These are phyloP conservation scores for Acridotheres tristis DNA, from an alignment of 2,797 vertebrate species.

Conservation along the genomic window DNA sequence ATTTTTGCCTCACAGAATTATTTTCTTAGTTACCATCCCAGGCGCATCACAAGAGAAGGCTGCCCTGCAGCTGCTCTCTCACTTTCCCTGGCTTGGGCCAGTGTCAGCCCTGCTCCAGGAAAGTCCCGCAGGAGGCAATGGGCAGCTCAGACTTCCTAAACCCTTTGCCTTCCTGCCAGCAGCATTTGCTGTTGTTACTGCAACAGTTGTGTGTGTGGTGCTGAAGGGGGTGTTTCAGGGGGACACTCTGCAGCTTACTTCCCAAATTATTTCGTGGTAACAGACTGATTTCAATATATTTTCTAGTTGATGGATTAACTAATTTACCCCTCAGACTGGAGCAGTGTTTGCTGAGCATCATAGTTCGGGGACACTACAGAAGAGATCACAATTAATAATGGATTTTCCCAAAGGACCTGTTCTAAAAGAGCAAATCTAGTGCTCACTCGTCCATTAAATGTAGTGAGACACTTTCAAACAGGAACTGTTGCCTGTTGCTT, in stretches of 20 bases:
- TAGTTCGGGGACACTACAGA: neutral
- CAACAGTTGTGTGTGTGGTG: neutral
- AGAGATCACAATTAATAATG: constrained; percentile 38
- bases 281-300: neutral
- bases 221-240: neutral
- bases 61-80: neutral
- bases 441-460: constrained; percentile 11
- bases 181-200: neutral
- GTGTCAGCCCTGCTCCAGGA: neutral
- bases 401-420: constrained; percentile 22
- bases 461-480: constrained; percentile 14
- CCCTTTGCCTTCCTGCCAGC: neutral
- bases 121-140: neutral
- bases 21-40: neutral
- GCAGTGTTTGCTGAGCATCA: neutral
- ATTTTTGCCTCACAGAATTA: neutral
- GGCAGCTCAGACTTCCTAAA: neutral
- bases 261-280: neutral
- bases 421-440: constrained; percentile 46
- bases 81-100: neutral
- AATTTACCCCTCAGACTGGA: neutral
- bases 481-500: constrained; percentile 14
- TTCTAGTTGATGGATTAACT: neutral
- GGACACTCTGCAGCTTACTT: neutral
- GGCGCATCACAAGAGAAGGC: neutral